A percentile compares a stretch with the other conserved stretches of the same genome.
Evolutionary conservation across 2,888 invertebrate genomes (phyloP).

Genomic region (Yponomeuta sedellus): DNA sequence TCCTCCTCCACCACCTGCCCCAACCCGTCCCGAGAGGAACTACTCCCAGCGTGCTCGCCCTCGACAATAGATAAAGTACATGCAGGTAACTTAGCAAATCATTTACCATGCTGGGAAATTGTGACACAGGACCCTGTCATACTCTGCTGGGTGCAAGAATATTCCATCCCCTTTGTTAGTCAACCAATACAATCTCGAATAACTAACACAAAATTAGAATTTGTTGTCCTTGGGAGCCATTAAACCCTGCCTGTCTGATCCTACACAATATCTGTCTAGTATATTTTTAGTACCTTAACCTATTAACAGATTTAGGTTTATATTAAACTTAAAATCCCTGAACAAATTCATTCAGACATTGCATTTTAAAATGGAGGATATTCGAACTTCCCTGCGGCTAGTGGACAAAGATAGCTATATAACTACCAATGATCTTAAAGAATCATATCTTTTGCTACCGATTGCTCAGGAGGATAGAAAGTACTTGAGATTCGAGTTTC

Average conservation of each 20-base stretch:
- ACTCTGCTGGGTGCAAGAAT: neutral
- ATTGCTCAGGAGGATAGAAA: constrained; percentile 16
- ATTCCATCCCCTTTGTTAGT: neutral
- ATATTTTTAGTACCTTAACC: constrained; percentile 20
- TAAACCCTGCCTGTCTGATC: constrained; percentile 18
- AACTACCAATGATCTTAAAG: constrained; percentile 18
- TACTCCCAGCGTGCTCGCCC: neutral
- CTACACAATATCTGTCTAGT: constrained; percentile 18
- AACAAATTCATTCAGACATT: constrained; percentile 16
- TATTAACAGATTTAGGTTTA: constrained; percentile 18
- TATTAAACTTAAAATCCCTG: constrained; percentile 13
- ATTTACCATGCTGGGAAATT: neutral
- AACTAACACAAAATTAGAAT: neutral
- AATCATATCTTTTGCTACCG: constrained; percentile 20
- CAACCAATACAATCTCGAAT: too few species aligned
- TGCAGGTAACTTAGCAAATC: neutral
- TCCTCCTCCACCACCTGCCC: neutral
- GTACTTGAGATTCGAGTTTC: constrained; percentile 20
- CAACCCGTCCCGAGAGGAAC: neutral
- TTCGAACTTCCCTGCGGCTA: constrained; percentile 18
- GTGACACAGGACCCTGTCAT: neutral
- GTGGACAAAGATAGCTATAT: constrained; percentile 9
- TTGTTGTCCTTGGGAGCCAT: neutral
- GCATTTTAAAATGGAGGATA: constrained; percentile 23
- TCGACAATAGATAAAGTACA: neutral